These are phyloP conservation scores for Actias luna DNA, from an alignment of 2,888 invertebrate species.

Conservation along the genomic window DNA sequence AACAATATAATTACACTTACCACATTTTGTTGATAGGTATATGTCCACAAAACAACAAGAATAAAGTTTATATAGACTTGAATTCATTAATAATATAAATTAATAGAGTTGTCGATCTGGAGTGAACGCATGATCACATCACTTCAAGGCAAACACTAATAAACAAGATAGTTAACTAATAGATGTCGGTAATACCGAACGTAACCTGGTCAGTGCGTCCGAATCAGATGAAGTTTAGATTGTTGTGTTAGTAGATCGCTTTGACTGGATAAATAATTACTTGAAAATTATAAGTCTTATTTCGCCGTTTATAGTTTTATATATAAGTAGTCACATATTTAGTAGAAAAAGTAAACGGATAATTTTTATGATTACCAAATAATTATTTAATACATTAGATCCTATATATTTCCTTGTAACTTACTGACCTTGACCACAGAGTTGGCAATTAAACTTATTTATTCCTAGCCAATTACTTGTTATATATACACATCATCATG, in stretches of 20 bases:
- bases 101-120: background rate
- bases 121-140: background rate
- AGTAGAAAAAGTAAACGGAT: background rate
- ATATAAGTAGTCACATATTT: background rate
- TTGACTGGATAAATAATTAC: background rate
- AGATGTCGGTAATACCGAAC: background rate
- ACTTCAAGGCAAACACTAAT: slow-evolving; percentile 15
- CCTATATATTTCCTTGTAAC: background rate
- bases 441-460: background rate
- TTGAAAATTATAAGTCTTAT: background rate
- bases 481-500: background rate
- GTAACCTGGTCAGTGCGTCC: background rate
- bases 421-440: background rate
- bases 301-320: background rate
- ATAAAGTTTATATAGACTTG: background rate
- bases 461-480: background rate
- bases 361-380: background rate
- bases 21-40: slow-evolving; percentile 31
- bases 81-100: slow-evolving; percentile 6
- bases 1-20: slow-evolving; percentile 29
- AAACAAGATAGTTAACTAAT: slow-evolving; percentile 7
- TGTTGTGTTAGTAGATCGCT: background rate
- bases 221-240: background rate
- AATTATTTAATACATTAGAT: background rate
- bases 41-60: background rate